phyloP scores from a whole-genome alignment of 2,888 invertebrate species.

The Hofmannophila pseudospretella region DNA sequence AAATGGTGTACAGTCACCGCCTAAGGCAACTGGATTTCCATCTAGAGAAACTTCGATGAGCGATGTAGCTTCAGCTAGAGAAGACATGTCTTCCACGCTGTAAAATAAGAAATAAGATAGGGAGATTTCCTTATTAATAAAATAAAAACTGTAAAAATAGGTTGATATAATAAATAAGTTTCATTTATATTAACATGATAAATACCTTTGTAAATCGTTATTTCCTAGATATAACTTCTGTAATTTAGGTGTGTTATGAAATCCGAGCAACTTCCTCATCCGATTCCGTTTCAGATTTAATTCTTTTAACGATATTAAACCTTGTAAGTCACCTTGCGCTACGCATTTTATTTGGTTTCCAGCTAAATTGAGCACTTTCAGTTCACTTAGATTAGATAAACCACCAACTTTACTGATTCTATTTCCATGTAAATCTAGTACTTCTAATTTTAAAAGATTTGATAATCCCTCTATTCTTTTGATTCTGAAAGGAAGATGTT shows the following conservation, averaged over 20 bases:
- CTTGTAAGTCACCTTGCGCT: conserved; percentile 86
- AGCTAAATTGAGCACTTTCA: conserved; percentile 95
- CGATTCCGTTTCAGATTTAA: conserved; percentile 93
- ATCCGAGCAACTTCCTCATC: conserved; percentile 87
- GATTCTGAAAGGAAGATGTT: conserved; percentile 78
- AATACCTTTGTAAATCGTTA: conserved; percentile 82
- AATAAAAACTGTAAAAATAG: no score
- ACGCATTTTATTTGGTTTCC: conserved; percentile 92
- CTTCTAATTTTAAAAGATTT: conserved; percentile 86
- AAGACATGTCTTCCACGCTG: conserved; percentile 92
- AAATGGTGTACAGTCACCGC: conserved; percentile 89
- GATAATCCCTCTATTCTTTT: conserved; percentile 87
- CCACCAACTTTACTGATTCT: conserved; percentile 87
- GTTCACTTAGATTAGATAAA: conserved; percentile 81
- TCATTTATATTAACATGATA: neutral
- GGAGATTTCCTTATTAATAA: no score
- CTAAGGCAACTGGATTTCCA: conserved; percentile 88
- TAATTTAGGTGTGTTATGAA: conserved; percentile 85
- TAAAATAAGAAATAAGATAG: no score
- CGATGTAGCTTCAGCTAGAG: conserved; percentile 86
- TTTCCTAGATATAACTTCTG: conserved; percentile 90
- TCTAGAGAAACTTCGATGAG: conserved; percentile 91
- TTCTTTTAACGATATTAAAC: conserved; percentile 87
- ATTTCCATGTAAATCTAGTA: conserved; percentile 95
- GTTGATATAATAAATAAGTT: no score